Conservation (phyloP, 2,797 vertebrate species). For the Tapirus indicus region DNA sequence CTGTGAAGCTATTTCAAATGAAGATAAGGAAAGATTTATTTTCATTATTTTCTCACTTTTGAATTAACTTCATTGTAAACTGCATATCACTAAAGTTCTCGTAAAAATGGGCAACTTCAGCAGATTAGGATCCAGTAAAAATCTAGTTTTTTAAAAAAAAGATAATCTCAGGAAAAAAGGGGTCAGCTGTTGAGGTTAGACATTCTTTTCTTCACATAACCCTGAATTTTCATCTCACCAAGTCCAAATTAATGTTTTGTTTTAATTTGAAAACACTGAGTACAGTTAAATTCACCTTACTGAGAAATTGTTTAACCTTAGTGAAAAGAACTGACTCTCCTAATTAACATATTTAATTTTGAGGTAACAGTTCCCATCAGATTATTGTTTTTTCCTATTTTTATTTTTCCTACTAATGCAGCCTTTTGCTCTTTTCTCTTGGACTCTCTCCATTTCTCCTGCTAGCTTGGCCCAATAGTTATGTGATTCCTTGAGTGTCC, state of each 20-base stretch:
- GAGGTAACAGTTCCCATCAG: background rate
- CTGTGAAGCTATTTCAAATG: background rate
- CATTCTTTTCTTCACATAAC: background rate
- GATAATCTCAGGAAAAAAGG: background rate
- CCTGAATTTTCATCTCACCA: background rate
- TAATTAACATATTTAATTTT: background rate
- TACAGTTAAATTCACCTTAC: background rate
- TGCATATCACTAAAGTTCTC: background rate
- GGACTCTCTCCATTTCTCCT: background rate
- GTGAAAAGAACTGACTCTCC: background rate
- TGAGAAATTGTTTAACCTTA: background rate
- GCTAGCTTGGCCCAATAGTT: background rate
- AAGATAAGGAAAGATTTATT: background rate
- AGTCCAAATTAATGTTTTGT: background rate
- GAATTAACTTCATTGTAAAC: conserved; percentile 19
- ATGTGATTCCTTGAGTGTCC: background rate
- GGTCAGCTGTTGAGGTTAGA: background rate
- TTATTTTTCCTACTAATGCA: background rate
- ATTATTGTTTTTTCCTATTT: background rate
- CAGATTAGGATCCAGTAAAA: background rate
- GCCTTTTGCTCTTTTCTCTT: background rate
- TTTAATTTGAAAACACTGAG: conserved; percentile 4
- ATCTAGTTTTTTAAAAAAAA: background rate
- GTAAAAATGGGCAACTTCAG: background rate
- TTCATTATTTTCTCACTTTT: conserved; percentile 1